These are phyloP conservation scores for Hybognathus amarus DNA, from an alignment of 2,797 vertebrate species.

Conservation along the genomic window DNA sequence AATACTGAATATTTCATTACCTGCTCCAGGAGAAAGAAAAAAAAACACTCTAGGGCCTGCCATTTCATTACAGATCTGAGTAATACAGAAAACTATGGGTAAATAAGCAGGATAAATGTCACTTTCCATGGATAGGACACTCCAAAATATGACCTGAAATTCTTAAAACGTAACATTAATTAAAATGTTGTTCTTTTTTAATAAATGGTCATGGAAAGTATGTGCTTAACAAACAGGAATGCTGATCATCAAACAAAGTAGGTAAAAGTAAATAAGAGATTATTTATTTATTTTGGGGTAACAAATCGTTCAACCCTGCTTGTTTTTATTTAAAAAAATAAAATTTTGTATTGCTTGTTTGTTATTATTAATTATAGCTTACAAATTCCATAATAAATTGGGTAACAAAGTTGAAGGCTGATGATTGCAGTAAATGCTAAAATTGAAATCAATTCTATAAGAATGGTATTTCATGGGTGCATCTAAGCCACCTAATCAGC, in stretches of 20 bases:
- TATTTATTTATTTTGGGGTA: too few relatives aligned
- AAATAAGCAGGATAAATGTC: constrained; percentile 50
- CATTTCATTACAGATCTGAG: constrained; percentile 81
- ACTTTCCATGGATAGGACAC: background rate
- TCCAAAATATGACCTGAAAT: background rate
- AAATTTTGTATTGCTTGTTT: too few relatives aligned
- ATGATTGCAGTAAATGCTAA: background rate
- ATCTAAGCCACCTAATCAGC: constrained; percentile 31
- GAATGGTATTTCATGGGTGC: background rate
- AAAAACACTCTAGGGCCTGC: constrained; percentile 89
- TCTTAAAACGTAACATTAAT: background rate
- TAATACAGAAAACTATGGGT: constrained; percentile 78
- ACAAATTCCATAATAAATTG: background rate
- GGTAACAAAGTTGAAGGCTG: background rate
- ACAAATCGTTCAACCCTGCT: background rate
- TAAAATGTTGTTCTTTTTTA: background rate
- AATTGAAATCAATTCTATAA: background rate
- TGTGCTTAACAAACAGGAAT: background rate
- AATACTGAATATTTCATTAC: constrained; percentile 96
- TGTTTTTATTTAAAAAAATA: too few relatives aligned
- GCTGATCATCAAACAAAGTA: background rate
- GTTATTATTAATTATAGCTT: background rate
- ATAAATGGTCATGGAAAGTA: background rate
- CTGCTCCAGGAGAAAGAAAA: constrained; percentile 87
- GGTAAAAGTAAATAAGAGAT: background rate